Evolutionary conservation across 2,113 vertebrate species (phyloP), one percentile per base, ranked within the genome.

Genomic region (Trachemys scripta): DNA sequence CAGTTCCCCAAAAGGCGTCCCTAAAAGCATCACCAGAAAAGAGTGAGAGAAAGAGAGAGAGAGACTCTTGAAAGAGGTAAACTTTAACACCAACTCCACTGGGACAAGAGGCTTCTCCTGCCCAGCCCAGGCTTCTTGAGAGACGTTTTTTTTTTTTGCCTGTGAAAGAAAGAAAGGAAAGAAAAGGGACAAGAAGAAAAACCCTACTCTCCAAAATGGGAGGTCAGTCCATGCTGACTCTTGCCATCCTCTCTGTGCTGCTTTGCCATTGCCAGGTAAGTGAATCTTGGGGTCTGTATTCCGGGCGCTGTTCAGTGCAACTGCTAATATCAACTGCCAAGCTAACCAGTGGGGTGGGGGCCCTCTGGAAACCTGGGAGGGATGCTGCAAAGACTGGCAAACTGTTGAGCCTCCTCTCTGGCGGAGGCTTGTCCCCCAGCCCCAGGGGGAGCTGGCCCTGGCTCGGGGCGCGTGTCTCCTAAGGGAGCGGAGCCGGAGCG

Each of bases 231-330:
- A 97, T 99, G 96, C 94, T 99, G 98, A 96, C 98, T 94, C 98
- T 99, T 92, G 98, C 98, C 96, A 97, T 99, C 80, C 87, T 99
- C 92, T 98, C 98, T 49, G 97, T 98, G 76, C 97, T 99, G 95
- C 98, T 99, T 96, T 99, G 98, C 94, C 99, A 99, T 97, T 99
- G 98, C 95, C 99, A 99, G 99, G 99, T 99, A 98, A 97, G 98
- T 84, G 31, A 62, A 82, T 53, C 25, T 3, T 47, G 51, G 78
- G 51, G 42, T 22, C 31, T 16, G 35, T 19, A 10, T 27, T 62
- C 27, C 57, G 11, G 27, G 57, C 57, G 57, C 57, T 29, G 25
- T 14, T 62, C 57, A 13, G 27, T 31, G 57, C 57, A 10, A 27
- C 53, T 57, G 56, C 56, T 57, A 57, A 31, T 13, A 31, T 14